Evolutionary conservation across 2,888 invertebrate species (phyloP), one percentile per base, ranked within the genome.

Genomic region (Argyresthia goedartella): DNA sequence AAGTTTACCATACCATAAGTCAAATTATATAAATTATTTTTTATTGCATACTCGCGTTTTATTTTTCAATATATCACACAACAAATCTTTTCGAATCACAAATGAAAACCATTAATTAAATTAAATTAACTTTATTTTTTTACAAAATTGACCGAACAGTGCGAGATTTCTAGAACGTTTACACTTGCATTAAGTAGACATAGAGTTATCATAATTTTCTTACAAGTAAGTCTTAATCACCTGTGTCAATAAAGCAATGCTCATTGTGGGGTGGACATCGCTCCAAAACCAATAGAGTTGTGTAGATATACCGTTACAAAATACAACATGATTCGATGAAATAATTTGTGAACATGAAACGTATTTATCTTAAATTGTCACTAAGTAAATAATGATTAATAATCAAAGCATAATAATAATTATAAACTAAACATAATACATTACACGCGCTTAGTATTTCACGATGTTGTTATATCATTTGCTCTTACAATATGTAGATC

Each of bases 141-240:
- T 82, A 84, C 81, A 86, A 86, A 86, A 85, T 86, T 86, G 86
- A 86, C 86, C 86, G 86, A 86, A 86, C 85, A 86, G 86, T 86
- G 86, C 86, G 86, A 86, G 85, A 86, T 86, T 86, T 85, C 85
- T 85, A 86, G 80, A 81, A 85, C 79, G 86, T 86, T 85, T 85
- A 85, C 84, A 85, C 81, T 86, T 85, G 86, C 84, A 81, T 84
- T 86, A 86, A 85, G 86, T 86, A 86, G 86, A 85, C 82, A 85
- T 82, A 82, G 77, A 81, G 79, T 79, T 82, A 84, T 76, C 73
- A 77, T 81, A 77, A 81, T 80, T 76, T 73, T 73, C 85, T 86
- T 85, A 85, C 76, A 82, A 74, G 78, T 86, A 81, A 84, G 79
- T 85, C 84, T 81, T 82, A 81, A 74, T 78, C 82, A 81, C 81